Conservation (phyloP, 2,797 vertebrate species). For the Myripristis murdjan region DNA sequence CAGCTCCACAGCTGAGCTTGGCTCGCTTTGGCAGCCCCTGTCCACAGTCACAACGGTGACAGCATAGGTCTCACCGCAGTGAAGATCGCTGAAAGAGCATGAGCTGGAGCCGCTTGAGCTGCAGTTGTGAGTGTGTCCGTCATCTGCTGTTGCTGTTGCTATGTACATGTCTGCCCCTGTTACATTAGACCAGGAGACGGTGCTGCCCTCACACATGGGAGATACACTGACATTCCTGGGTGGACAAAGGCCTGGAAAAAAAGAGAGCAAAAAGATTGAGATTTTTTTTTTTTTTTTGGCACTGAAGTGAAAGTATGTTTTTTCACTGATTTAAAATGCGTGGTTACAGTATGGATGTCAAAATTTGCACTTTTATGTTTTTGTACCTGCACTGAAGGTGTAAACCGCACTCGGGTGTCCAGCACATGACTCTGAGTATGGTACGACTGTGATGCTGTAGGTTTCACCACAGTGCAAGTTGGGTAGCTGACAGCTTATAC, state of each 20-base stretch:
- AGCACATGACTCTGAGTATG: constrained; percentile 72
- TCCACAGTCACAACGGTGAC: constrained; percentile 73
- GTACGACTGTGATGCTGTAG: constrained; percentile 75
- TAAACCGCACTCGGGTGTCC: constrained; percentile 62
- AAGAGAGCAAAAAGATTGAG: background rate
- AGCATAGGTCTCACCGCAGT: constrained; percentile 74
- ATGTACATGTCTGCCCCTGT: constrained; percentile 66
- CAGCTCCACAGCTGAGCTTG: constrained; percentile 57
- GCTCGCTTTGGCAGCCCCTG: constrained; percentile 67
- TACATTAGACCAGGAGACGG: constrained; percentile 73
- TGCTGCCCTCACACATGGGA: constrained; percentile 61
- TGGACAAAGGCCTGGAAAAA: constrained; percentile 78
- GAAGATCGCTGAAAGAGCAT: constrained; percentile 76
- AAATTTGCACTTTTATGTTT: background rate
- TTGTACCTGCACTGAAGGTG: constrained; percentile 78
- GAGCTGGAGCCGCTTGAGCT: constrained; percentile 60
- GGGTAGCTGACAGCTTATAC: constrained; percentile 70
- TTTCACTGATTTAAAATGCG: background rate
- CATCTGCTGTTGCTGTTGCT: constrained; percentile 63
- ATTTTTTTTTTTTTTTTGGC: background rate
- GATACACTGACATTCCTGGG: constrained; percentile 68
- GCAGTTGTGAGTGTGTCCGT: constrained; percentile 73
- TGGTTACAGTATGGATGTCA: background rate
- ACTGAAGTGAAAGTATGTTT: background rate
- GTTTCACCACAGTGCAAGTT: constrained; percentile 80